Percentiles rank a stretch among this genome's conserved stretches.
These are phyloP conservation scores for Lycopodina hypogea DNA, from an alignment of 37 sponge, comb jelly and placozoan genomes.

Conservation along the genomic window DNA sequence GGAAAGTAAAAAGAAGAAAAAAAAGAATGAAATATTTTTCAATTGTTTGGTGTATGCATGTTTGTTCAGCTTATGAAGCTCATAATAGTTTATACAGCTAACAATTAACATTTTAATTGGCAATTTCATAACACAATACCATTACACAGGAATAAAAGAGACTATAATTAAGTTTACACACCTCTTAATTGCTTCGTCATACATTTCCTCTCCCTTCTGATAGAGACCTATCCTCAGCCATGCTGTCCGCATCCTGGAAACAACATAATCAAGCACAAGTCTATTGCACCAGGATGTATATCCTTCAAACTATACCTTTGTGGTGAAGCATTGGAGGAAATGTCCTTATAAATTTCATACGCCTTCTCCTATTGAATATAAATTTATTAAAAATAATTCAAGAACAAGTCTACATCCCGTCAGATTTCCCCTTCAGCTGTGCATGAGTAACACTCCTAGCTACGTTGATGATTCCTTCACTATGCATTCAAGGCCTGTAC, in stretches of 20 bases:
- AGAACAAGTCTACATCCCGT: too few species aligned
- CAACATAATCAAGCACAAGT: not conserved
- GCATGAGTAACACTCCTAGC: too few species aligned
- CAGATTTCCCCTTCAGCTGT: too few species aligned
- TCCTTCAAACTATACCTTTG: not conserved
- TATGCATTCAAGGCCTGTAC: too few species aligned
- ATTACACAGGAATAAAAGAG: not conserved
- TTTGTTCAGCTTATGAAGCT: too few species aligned
- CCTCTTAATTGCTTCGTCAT: constrained; percentile 71
- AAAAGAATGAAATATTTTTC: too few species aligned
- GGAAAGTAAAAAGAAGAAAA: not conserved
- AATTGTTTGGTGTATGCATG: too few species aligned
- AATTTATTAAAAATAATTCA: not conserved
- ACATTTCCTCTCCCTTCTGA: constrained; percentile 37
- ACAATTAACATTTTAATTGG: too few species aligned
- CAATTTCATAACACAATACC: not conserved
- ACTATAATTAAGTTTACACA: not conserved
- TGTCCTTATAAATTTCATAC: constrained; percentile 12
- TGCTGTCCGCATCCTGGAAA: constrained; percentile 50
- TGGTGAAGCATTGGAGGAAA: not conserved
- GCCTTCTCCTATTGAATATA: constrained; percentile 10
- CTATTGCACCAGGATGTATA: constrained; percentile 3
- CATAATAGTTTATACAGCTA: too few species aligned
- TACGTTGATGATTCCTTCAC: too few species aligned
- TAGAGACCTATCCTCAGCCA: constrained; percentile 78